Percentiles rank a stretch among this genome's conserved stretches.
phyloP scores from a whole-genome alignment of 2,888 invertebrate species.

The Aphidoletes aphidimyza region DNA sequence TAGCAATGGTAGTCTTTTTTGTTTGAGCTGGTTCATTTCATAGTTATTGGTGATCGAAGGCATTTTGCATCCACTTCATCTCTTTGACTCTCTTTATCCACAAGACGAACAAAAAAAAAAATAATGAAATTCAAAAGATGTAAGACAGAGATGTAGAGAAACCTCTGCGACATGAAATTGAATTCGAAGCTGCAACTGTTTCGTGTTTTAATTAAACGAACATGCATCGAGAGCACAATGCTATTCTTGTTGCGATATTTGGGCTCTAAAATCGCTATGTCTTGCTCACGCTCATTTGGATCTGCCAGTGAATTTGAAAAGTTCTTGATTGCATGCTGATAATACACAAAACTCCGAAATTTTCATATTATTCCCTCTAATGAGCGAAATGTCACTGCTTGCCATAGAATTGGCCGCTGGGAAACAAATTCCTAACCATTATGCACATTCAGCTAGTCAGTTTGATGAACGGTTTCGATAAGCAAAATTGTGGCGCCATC shows the following conservation, averaged over 20 bases:
- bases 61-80: slow-evolving; percentile 25
- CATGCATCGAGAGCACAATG: no score
- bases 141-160: slow-evolving; percentile 19
- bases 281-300: not conserved
- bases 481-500: not conserved
- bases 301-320: not conserved
- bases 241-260: no score
- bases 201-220: slow-evolving; percentile 12
- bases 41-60: slow-evolving; percentile 26
- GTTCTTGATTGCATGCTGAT: not conserved
- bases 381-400: slow-evolving; percentile 3
- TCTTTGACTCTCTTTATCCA: no score
- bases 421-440: not conserved
- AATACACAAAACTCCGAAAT: slow-evolving; percentile 34
- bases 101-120: not conserved
- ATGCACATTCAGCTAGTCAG: no score
- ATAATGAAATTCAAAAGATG: slow-evolving; percentile 25
- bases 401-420: not conserved
- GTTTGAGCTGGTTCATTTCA: no score
- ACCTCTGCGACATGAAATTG: not conserved
- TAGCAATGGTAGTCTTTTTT: not conserved
- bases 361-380: slow-evolving; percentile 2
- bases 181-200: not conserved
- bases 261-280: no score
- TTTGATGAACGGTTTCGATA: no score